Evolutionary conservation across 92 coral and sea anemone species (phyloP), one percentile per base, ranked within the genome.

Genomic region (Siderastrea siderea): DNA sequence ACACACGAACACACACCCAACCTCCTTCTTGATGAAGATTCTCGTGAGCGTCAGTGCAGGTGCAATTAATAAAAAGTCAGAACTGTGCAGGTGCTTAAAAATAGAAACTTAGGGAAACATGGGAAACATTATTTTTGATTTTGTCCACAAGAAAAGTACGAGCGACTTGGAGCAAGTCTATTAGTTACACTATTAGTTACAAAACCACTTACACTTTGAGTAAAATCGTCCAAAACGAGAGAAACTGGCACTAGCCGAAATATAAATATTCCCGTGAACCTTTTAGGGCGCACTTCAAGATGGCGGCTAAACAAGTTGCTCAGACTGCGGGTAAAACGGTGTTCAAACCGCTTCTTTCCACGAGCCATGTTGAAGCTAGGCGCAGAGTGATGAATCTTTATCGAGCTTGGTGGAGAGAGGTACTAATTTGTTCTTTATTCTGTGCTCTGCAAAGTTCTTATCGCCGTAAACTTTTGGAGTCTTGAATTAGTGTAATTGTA

Each of bases 361-460:
- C 96, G 73, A 95, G 98, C 57, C 98, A 96, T 65, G 96, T 79
- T 47, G 99, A 98, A 91, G 99, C 99, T n/a, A 93, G 99, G 70
- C 93, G 98, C 66, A 92, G 99, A 75, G 99, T 96, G 5, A 90
- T 98, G 70, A 98, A 96, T 60, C 87, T 98, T 16, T 98, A 98
- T 53, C 94, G 99, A 78, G 99, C 99, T 66, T 98, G 99, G 99
- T 98, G 98, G 96, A 95, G 99, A 96, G 99, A 98, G 96, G 99
- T 98, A 94, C 78, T 70, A 26, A 45, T 68, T 12, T 80, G n/a
- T 44, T 50, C 1, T 60, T 9, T 26, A 8, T 48, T 74, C 19
- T 38, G 38, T 38, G 11, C 47, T 73, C 45, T 44, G 7, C 1
- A 50, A 1, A 4, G 7, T 38, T 47, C 7, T 48, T 7, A 10